Base-by-base conservation (phyloP, 1,140 invertebrate species). In the Ceratoteleas bidentatus region DNA sequence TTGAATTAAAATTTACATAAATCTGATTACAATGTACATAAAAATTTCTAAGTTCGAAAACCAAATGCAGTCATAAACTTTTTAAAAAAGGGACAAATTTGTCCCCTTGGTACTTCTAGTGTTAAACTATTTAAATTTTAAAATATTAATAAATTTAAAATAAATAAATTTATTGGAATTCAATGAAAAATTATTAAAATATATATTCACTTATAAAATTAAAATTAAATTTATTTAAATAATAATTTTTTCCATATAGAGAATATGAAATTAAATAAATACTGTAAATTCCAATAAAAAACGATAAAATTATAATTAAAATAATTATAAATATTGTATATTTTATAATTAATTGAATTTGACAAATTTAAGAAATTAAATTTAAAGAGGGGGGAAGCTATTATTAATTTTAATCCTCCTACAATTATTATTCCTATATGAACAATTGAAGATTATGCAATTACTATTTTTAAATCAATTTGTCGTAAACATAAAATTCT, bases 401-500 rank as follows among this genome's bases (percentile, higher is more conserved):
- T n/a, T n/a, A n/a, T n/a, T n/a, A n/a, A n/a, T n/a, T n/a, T 80
- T 57, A 94, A 87, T 84, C 93, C 62, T 0, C 91, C 92, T 36
- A 84, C 49, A 87, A 94, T 86, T 56, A 93, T 90, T 78, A 93
- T 78, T 11, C 89, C 88, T 90, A 94, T 94, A 91, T 94, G 93
- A 87, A 92, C 90, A 24, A 94, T 90, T 24, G 93, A 94, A 84
- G 93, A 94, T 91, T 94, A 94, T 88, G 94, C 93, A 92, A 94
- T 92, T 89, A 94, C 91, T 85, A 91, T 90, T 85, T 94, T 95
- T 86, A 94, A 87, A 93, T 93, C 90, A 86, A 91, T 91, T 91
- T 94, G 93, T 45, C 90, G 91, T 84, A 94, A 89, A 93, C 93
- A 94, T 64, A 94, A 89, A 79, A 94, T 89, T 65, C 92, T 92